Percentiles rank a stretch among this genome's conserved stretches.
phyloP scores from a whole-genome alignment of 2,888 invertebrate species.

The Drosophila cognata region DNA sequence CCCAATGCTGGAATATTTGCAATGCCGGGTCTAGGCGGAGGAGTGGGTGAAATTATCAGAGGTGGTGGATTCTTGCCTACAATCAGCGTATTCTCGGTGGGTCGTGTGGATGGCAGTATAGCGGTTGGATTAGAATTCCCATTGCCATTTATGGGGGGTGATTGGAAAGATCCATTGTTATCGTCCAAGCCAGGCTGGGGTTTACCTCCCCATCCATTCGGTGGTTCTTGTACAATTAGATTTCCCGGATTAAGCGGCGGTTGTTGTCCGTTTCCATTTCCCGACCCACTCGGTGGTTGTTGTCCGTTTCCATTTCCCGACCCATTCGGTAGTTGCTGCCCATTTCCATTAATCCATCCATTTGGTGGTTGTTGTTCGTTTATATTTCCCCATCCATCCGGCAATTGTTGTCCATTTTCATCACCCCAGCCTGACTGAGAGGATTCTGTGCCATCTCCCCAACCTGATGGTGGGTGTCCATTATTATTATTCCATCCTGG shows the following conservation, averaged over 20 bases:
- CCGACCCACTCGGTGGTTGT: slow-evolving; percentile 1
- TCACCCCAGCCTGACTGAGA: slow-evolving; percentile 25
- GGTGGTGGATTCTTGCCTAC: slow-evolving; percentile 39
- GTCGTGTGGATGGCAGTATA: slow-evolving; percentile 22
- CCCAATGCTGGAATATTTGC: slow-evolving; percentile 52
- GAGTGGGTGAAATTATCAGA: slow-evolving; percentile 40
- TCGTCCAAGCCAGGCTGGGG: slow-evolving; percentile 11
- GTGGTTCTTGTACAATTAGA: slow-evolving; percentile 16
- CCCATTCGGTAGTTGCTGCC: slow-evolving; percentile 1
- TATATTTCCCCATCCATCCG: background rate
- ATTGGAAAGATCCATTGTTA: slow-evolving; percentile 4
- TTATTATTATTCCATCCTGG: background rate
- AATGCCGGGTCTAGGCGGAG: slow-evolving; percentile 12
- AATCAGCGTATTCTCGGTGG: slow-evolving; percentile 33
- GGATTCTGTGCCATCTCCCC: slow-evolving; percentile 5
- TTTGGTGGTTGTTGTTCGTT: background rate
- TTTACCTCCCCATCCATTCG: slow-evolving; percentile 27
- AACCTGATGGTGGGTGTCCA: background rate
- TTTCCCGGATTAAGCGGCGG: background rate
- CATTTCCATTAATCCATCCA: background rate
- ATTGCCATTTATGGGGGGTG: slow-evolving; percentile 16
- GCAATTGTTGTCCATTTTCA: background rate
- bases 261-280: background rate
- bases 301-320: slow-evolving; percentile 14
- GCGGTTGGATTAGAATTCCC: slow-evolving; percentile 13